Evolutionary conservation across 2,888 invertebrate genomes (phyloP).

Genomic region (Acanthoscelides obtectus): DNA sequence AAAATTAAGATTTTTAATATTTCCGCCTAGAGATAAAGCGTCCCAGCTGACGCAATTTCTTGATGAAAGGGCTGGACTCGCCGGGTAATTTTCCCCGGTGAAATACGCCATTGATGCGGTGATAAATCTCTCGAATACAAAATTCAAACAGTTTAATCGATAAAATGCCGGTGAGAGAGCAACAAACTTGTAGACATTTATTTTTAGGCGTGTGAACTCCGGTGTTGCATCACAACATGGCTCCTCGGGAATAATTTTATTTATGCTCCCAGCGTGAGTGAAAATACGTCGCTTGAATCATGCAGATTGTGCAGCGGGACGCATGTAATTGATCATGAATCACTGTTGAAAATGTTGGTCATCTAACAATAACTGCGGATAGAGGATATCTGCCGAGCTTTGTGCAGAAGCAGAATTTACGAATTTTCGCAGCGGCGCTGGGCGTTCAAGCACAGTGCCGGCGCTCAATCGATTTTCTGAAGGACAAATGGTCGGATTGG

Average conservation of each 20-base stretch:
- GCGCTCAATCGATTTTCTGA: neutral
- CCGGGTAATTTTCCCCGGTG: neutral
- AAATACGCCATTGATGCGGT: neutral
- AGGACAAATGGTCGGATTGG: neutral
- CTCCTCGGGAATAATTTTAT: conserved; percentile 19
- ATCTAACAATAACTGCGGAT: neutral
- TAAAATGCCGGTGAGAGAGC: neutral
- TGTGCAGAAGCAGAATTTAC: neutral
- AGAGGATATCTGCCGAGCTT: neutral
- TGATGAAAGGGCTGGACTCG: neutral
- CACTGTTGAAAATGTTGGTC: neutral
- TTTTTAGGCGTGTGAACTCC: neutral
- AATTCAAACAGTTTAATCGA: neutral
- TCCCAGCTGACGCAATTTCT: neutral
- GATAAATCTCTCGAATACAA: neutral
- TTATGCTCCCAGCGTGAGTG: neutral
- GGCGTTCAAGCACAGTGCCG: neutral
- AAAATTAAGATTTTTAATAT: neutral
- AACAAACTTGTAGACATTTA: neutral
- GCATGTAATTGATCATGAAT: neutral
- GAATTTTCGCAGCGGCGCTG: neutral
- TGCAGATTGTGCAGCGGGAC: neutral
- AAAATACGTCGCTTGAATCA: too few species aligned
- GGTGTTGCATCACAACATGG: conserved; percentile 43
- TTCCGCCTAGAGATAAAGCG: neutral